Evolutionary conservation across 2,113 vertebrate species (phyloP).

Genomic region (Plestiodon gilberti): DNA sequence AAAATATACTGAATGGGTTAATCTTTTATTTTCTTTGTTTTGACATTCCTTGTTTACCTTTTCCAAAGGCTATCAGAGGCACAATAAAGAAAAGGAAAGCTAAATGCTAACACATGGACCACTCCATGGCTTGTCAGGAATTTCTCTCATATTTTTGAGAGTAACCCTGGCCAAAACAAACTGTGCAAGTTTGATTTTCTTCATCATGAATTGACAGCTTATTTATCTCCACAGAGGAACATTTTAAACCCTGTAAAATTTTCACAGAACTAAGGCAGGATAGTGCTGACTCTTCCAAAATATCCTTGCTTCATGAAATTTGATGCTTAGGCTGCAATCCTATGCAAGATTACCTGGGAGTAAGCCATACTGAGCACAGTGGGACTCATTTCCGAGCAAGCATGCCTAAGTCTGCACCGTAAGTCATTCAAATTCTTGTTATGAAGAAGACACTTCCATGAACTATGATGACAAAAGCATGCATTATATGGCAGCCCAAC

Average conservation of each 20-base stretch:
- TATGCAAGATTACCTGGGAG: neutral
- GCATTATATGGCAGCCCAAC: neutral
- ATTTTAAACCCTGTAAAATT: constrained; percentile 80
- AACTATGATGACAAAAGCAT: neutral
- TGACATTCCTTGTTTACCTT: constrained; percentile 81
- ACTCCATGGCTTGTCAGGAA: constrained; percentile 68
- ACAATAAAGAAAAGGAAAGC: constrained; percentile 72
- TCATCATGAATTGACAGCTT: constrained; percentile 89
- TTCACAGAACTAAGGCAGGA: constrained; percentile 77
- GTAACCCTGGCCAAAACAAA: constrained; percentile 82
- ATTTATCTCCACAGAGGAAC: constrained; percentile 83
- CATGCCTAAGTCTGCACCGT: neutral
- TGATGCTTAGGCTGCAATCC: constrained; percentile 40
- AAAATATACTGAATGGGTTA: constrained; percentile 67
- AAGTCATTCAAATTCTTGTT: neutral
- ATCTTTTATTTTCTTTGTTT: constrained; percentile 80
- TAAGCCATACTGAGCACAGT: neutral
- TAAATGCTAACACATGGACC: constrained; percentile 84
- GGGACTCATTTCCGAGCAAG: neutral
- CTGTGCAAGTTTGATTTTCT: constrained; percentile 85
- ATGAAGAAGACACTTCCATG: neutral
- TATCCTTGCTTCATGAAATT: constrained; percentile 68
- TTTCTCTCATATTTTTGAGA: constrained; percentile 79
- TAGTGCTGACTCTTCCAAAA: constrained; percentile 89
- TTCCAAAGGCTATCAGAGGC: constrained; percentile 73